Evolutionary conservation across 2,888 invertebrate species (phyloP), one percentile per base, ranked within the genome.

Genomic region (Zygogramma bicolorata): DNA sequence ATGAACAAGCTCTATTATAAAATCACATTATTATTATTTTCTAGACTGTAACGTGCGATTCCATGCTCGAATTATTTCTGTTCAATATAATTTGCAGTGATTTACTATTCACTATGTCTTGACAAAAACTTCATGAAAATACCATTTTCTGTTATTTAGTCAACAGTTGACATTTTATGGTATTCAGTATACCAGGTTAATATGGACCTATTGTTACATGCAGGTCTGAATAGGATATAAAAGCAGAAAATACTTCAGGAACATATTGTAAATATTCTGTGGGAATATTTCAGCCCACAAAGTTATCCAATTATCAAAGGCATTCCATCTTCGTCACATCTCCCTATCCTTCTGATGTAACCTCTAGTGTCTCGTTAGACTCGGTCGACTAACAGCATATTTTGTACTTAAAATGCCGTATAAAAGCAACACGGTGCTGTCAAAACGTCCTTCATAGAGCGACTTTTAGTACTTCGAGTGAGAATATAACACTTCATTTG

Each of bases 321-420:
- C 53, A 53, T 53, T 53, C 53, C 53, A 46, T 46, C 53, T 25
- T 27, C 53, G 13, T 13, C 5, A 22, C 13, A 40, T 71, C n/a
- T n/a, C 66, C 70, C 60, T 65, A 73, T 65, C n/a, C n/a, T n/a
- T 77, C 75, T 71, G 71, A 72, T 68, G 74, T 71, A 71, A 60
- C 75, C 75, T 71, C 67, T 74, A 68, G 68, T 60, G 71, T 72
- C 77, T 77, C 76, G 77, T 78, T 78, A 78, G 61, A 38, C 25
- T 53, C 65, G 63, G 67, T 38, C 74, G 75, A 75, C 67, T 75
- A 76, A 78, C 78, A 74, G 76, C 75, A 65, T 75, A 78, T 74
- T 77, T 76, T 76, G 77, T 77, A 76, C 72, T 72, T 70, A 63
- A 72, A 76, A 71, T 63, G 71, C 63, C 62, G 57, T 49, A 70